Percentiles rank a stretch among this genome's conserved stretches.
phyloP scores from a whole-genome alignment of 2,797 vertebrate genomes.

The Cossypha polioptera region DNA sequence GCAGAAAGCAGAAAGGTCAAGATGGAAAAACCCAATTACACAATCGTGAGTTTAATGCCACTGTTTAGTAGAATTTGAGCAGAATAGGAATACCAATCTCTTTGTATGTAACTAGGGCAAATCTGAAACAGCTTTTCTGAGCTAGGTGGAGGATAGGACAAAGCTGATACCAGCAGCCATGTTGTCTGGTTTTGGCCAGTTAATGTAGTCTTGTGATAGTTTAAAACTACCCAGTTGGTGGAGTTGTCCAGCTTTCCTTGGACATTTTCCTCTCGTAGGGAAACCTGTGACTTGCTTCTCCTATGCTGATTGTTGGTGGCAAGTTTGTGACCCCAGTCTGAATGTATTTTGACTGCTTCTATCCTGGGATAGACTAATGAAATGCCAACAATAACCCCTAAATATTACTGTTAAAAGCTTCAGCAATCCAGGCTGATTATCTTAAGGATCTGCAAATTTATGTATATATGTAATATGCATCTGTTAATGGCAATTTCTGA shows the following conservation, averaged over 20 bases:
- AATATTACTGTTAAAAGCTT: conserved; percentile 54
- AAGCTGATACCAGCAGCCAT: neutral
- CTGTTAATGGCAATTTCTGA: conserved; percentile 28
- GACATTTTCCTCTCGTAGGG: neutral
- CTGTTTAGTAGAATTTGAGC: neutral
- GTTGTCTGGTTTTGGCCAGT: neutral
- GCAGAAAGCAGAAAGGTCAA: neutral
- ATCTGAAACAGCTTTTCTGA: neutral
- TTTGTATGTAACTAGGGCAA: neutral
- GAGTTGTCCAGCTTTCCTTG: neutral
- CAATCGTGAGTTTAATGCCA: neutral
- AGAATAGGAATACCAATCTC: neutral
- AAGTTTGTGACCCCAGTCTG: neutral
- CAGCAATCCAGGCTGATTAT: conserved; percentile 29
- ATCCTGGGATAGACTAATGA: neutral
- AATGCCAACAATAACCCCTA: neutral
- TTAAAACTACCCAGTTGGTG: neutral
- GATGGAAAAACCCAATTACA: neutral
- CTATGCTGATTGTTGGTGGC: neutral
- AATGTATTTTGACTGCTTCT: neutral
- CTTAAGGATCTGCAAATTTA: conserved; percentile 34
- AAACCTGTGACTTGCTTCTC: neutral
- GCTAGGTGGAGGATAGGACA: neutral
- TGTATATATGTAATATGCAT: conserved; percentile 37
- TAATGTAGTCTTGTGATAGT: neutral